phyloP scores from a whole-genome alignment of 2,113 vertebrate genomes.

The Caloenas nicobarica region DNA sequence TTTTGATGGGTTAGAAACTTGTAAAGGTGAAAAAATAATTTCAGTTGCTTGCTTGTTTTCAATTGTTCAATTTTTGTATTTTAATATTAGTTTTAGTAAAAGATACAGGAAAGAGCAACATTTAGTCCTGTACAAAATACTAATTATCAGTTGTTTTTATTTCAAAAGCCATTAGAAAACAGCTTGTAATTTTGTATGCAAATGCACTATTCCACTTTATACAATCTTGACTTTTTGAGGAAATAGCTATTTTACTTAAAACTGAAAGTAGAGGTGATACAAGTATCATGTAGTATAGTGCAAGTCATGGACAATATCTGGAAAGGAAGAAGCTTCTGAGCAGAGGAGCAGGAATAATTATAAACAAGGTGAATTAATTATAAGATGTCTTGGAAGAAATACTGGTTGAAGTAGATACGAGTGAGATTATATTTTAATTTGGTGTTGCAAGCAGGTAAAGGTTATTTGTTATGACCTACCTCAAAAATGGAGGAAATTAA shows the following conservation, averaged over 20 bases:
- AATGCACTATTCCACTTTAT: background rate
- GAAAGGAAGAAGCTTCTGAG: background rate
- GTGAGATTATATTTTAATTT: background rate
- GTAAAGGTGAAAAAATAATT: background rate
- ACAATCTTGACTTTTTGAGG: background rate
- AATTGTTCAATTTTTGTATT: background rate
- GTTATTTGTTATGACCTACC: background rate
- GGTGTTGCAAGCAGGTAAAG: background rate
- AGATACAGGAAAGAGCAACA: background rate
- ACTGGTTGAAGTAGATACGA: background rate
- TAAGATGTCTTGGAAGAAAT: background rate
- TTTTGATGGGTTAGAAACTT: background rate
- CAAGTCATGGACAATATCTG: background rate
- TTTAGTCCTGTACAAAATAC: background rate
- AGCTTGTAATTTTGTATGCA: background rate
- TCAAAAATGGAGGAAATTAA: background rate
- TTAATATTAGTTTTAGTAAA: background rate
- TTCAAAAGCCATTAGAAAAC: background rate
- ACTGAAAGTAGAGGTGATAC: background rate
- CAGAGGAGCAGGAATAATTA: background rate
- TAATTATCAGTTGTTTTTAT: background rate
- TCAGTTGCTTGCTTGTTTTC: background rate
- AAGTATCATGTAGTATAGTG: background rate
- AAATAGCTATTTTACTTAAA: background rate
- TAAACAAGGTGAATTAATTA: background rate